Conservation (phyloP, 1,140 invertebrate species). For the Diorhabda sublineata region DNA sequence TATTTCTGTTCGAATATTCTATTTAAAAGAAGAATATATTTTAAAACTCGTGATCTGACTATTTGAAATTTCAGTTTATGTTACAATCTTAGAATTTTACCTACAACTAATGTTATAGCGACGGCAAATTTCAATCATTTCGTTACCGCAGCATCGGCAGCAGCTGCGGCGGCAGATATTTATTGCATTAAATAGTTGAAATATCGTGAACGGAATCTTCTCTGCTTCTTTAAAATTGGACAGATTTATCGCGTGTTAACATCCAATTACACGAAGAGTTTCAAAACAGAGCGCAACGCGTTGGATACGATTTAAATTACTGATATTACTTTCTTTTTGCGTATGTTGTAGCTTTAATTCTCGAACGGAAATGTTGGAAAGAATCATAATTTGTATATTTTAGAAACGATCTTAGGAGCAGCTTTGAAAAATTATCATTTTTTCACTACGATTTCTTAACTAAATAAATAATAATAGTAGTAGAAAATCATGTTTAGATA, state of each 20-base stretch:
- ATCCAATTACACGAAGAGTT: neutral
- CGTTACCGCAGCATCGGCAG: neutral
- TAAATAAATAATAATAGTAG: no score
- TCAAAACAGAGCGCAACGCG: neutral
- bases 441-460: no score
- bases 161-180: neutral
- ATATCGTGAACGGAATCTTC: neutral
- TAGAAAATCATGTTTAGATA: no score
- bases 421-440: no score
- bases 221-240: neutral
- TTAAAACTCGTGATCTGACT: no score
- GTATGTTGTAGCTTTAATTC: neutral
- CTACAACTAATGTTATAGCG: no score
- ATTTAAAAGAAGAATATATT: no score
- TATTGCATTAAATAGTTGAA: neutral
- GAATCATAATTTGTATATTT: neutral
- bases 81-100: no score
- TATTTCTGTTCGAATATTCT: no score
- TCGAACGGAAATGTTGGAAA: neutral
- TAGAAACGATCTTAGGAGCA: no score
- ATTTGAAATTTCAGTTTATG: no score
- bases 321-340: neutral
- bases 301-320: neutral
- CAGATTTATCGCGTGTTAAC: neutral
- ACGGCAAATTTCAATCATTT: neutral